Conservation (phyloP, 2,888 invertebrate genomes). For the Hofmannophila pseudospretella region DNA sequence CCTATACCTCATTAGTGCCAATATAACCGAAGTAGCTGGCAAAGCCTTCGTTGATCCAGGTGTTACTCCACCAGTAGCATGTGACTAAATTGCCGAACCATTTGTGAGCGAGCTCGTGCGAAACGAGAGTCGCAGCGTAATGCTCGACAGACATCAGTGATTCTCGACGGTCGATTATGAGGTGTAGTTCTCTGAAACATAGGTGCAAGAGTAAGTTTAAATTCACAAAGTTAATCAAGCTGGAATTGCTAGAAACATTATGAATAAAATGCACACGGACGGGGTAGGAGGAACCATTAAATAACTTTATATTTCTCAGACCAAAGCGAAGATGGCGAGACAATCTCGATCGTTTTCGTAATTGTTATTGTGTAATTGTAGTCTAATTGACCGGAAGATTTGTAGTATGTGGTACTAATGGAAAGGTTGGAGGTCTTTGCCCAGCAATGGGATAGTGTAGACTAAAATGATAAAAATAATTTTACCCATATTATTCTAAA, state of each 20-base stretch:
- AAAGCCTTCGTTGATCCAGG: constrained; percentile 87
- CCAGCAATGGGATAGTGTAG: no score
- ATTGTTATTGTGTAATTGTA: no score
- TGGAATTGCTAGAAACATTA: background rate
- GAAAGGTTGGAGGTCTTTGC: no score
- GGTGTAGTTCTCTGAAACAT: constrained; percentile 50
- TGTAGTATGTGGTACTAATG: no score
- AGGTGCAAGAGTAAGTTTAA: no score
- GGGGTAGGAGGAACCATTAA: no score
- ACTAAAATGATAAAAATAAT: no score
- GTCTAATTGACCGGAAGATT: no score
- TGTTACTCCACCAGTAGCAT: constrained; percentile 84
- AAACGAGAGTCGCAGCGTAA: constrained; percentile 69
- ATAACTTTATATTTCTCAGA: no score
- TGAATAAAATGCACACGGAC: background rate
- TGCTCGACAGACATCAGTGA: constrained; percentile 61
- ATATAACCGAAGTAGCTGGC: constrained; percentile 84
- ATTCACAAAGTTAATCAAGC: background rate
- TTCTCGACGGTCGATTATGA: constrained; percentile 50
- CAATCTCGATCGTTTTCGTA: no score
- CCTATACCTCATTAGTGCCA: constrained; percentile 50
- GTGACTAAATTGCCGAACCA: constrained; percentile 89
- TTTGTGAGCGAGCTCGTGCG: constrained; percentile 83
- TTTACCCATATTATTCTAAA: no score
- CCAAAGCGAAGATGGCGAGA: no score